Base-by-base conservation (phyloP, 2,113 vertebrate species). In the Myxocyprinus asiaticus region DNA sequence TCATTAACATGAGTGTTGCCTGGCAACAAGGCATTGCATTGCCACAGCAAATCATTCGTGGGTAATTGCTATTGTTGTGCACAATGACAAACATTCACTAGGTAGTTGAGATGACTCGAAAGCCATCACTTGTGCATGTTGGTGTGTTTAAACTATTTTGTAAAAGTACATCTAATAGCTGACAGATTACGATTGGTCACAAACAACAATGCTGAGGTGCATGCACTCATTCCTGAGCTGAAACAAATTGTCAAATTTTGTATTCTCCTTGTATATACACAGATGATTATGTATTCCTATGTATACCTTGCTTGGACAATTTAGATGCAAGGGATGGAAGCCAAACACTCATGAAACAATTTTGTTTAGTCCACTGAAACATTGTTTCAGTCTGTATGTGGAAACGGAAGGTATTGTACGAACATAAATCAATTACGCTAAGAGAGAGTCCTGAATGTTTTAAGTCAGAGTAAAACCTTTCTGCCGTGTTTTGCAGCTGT, bases 51-150 rank as follows among this genome's bases (percentile, higher is more conserved):
- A 85, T 90, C 67, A 85, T 88, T 89, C 87, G 89, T 76, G 87
- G 71, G 83, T 90, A 89, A 91, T 90, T 91, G 84, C 84, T 64
- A 67, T 88, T 84, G 86, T 90, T 80, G 78, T 85, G 82, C 85
- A 81, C 86, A 78, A 86, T 88, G 88, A 81, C 87, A 89, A 88
- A 80, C 82, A 79, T 81, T 85, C 85, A 61, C 47, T 15, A 73
- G 42, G 7, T 84, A 69, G 86, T 74, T 81, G 62, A 86, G 81
- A 77, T 72, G 67, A 81, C 64, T 79, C 22, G 48, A 69, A 71
- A 58, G 68, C 58, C 14, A 43, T 69, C 43, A 17, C 7, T 74
- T 81, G 22, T 45, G 64, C 10, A 44, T 71, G 80, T 71, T 64
- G 48, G 64, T 56, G 61, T 42, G 56, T 67, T 4, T 82, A 47